Conservation (phyloP, 1,140 invertebrate species). For the Sarcophaga peregrina region DNA sequence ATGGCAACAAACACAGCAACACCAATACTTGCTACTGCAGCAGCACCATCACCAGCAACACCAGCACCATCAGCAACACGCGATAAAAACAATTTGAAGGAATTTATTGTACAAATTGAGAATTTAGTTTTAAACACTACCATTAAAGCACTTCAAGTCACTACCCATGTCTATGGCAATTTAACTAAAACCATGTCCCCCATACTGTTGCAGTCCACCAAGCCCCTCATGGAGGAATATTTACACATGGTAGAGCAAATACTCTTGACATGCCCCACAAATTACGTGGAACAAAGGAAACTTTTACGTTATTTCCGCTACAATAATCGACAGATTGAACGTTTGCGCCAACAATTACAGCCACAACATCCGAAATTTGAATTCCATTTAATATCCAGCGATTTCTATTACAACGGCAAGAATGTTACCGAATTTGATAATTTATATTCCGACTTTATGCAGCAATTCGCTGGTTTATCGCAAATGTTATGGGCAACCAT, state of each 20-base stretch:
- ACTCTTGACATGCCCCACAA: not conserved
- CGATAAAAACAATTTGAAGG: constrained; percentile 25
- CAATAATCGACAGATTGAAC: constrained; percentile 45
- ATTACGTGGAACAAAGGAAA: constrained; percentile 37
- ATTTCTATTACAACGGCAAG: constrained; percentile 36
- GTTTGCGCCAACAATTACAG: constrained; percentile 36
- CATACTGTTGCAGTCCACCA: constrained; percentile 26
- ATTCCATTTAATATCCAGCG: constrained; percentile 43
- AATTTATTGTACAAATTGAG: constrained; percentile 40
- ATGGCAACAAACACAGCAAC: not conserved
- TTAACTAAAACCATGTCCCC: constrained; percentile 41
- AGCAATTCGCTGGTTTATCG: constrained; percentile 25
- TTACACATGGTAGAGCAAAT: constrained; percentile 32
- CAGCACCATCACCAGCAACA: not conserved
- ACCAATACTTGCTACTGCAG: not conserved
- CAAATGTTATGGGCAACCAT: constrained; percentile 37
- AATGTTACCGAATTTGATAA: constrained; percentile 46
- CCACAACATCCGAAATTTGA: constrained; percentile 39
- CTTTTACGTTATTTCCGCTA: constrained; percentile 37
- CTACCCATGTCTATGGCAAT: constrained; percentile 33
- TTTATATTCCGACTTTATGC: constrained; percentile 45
- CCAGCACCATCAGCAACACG: not conserved
- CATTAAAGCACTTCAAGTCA: constrained; percentile 38
- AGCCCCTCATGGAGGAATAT: constrained; percentile 26
- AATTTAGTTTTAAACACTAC: constrained; percentile 39